A percentile compares a stretch with the other conserved stretches of the same genome.
Conservation (phyloP, 2,888 invertebrate species). For the Patella pellucida region DNA sequence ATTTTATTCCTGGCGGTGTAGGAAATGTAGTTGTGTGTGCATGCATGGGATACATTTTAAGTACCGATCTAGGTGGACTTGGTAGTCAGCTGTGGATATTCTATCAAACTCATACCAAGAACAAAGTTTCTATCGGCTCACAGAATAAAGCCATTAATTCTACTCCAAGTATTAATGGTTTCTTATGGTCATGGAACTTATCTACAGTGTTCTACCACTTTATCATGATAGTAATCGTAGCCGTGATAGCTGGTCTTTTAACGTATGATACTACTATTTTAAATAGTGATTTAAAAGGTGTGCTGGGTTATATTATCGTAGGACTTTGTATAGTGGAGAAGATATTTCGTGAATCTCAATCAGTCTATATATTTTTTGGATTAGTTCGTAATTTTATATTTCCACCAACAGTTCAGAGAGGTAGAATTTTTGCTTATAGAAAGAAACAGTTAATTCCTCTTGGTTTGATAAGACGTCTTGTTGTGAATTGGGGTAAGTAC, state of each 20-base stretch:
- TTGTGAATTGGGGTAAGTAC: slow-evolving; percentile 61
- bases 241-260: slow-evolving; percentile 50
- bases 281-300: slow-evolving; percentile 39
- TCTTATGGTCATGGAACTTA: slow-evolving; percentile 61
- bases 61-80: slow-evolving; percentile 60
- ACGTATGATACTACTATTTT: slow-evolving; percentile 46
- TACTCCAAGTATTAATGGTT: slow-evolving; percentile 28
- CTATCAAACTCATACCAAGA: slow-evolving; percentile 36
- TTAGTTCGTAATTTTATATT: slow-evolving; percentile 60
- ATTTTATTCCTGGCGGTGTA: slow-evolving; percentile 52
- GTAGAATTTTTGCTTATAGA: slow-evolving; percentile 39
- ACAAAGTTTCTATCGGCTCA: slow-evolving; percentile 43
- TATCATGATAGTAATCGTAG: slow-evolving; percentile 50
- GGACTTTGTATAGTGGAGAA: slow-evolving; percentile 62
- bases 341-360: slow-evolving; percentile 57
- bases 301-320: slow-evolving; percentile 58
- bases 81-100: slow-evolving; percentile 43
- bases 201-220: slow-evolving; percentile 59
- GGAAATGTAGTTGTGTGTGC: slow-evolving; percentile 57
- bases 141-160: slow-evolving; percentile 30
- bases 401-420: slow-evolving; percentile 46
- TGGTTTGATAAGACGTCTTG: slow-evolving; percentile 51
- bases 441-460: slow-evolving; percentile 49
- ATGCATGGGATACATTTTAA: slow-evolving; percentile 61
- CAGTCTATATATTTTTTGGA: slow-evolving; percentile 61